Evolutionary conservation across 2,797 vertebrate genomes (phyloP).

Genomic region (Argya squamiceps): DNA sequence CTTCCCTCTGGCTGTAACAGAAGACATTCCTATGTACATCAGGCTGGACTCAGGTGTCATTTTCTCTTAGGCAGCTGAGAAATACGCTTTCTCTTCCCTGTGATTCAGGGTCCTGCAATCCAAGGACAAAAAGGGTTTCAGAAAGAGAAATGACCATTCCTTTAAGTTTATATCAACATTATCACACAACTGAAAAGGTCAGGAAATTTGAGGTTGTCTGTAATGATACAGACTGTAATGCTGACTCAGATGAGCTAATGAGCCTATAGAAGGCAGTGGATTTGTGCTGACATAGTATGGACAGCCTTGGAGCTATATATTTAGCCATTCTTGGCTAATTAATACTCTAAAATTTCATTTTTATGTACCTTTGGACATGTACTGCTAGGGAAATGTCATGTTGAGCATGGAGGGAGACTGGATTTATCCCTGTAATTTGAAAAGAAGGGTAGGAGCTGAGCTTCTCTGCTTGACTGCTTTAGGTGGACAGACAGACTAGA

Average conservation of each 20-base stretch:
- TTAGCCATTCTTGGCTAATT: neutral
- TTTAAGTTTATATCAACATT: constrained; percentile 46
- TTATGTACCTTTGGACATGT: neutral
- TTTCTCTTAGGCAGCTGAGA: neutral
- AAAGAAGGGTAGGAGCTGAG: neutral
- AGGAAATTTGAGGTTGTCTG: neutral
- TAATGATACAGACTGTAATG: neutral
- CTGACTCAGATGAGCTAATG: neutral
- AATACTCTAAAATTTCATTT: neutral
- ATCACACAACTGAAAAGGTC: constrained; percentile 22
- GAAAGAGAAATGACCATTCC: constrained; percentile 13
- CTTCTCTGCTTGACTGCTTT: neutral
- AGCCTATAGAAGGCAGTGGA: neutral
- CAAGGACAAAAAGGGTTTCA: neutral
- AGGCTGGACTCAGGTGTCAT: neutral
- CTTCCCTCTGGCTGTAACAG: neutral
- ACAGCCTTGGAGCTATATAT: neutral
- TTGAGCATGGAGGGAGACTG: neutral
- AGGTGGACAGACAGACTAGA: neutral
- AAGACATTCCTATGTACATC: neutral
- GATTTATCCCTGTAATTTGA: neutral
- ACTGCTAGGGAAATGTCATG: neutral
- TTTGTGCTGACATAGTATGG: neutral
- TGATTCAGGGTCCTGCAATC: neutral
- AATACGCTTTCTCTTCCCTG: neutral